phyloP scores from a whole-genome alignment of 2,888 invertebrate genomes.

The Drosophila kanekoi region DNA sequence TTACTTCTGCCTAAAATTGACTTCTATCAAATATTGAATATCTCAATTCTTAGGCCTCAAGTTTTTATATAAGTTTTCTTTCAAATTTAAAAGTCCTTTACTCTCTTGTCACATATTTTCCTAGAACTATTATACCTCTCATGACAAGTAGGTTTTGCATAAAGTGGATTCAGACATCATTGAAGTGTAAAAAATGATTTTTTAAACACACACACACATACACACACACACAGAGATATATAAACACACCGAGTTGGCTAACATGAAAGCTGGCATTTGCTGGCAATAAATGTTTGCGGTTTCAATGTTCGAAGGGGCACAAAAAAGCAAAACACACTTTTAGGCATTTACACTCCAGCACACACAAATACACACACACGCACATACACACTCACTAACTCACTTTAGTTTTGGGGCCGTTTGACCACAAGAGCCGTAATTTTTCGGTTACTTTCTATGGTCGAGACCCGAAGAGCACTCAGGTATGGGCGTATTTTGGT shows the following conservation, averaged over 20 bases:
- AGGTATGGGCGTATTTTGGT: conserved; percentile 18
- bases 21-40: too few species aligned
- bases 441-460: conserved; percentile 75
- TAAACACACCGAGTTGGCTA: conserved; percentile 44
- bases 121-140: conserved; percentile 6
- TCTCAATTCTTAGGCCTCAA: too few species aligned
- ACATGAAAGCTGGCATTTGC: conserved; percentile 75
- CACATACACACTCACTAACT: conserved; percentile 7
- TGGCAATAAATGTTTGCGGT: conserved; percentile 78
- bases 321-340: conserved; percentile 59
- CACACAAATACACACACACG: conserved; percentile 18
- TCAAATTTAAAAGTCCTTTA: too few species aligned
- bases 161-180: conserved; percentile 49
- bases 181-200: conserved; percentile 72
- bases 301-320: conserved; percentile 60
- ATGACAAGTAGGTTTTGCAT: conserved; percentile 12
- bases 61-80: too few species aligned
- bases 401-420: conserved; percentile 35
- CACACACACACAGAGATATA: conserved; percentile 21
- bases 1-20: too few species aligned
- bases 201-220: conserved; percentile 42
- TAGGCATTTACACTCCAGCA: conserved; percentile 69
- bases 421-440: conserved; percentile 75
- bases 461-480: conserved; percentile 66
- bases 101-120: neutral